Evolutionary conservation across 2,797 vertebrate species (phyloP).

Genomic region (Eidolon dupreanum): DNA sequence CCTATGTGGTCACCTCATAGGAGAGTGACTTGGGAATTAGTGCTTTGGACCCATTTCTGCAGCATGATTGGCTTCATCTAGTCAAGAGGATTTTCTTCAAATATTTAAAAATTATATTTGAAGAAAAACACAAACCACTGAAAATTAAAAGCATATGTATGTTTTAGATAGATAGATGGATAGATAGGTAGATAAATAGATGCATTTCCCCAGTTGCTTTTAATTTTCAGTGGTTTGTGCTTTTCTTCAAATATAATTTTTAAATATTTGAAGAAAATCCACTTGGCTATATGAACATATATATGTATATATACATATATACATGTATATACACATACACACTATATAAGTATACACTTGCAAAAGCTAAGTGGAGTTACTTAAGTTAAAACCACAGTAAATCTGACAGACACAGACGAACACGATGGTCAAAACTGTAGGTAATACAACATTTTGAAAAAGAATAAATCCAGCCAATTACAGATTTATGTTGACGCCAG

Average conservation of each 20-base stretch:
- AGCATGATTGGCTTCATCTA: neutral
- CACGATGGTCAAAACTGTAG: constrained; percentile 83
- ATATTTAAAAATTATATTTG: neutral
- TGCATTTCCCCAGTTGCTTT: too few relatives aligned
- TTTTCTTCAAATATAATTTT: neutral
- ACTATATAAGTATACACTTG: constrained; percentile 25
- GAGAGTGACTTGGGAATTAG: fast-evolving
- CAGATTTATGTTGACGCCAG: constrained; percentile 85
- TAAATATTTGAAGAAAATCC: neutral
- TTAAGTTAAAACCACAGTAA: constrained; percentile 85
- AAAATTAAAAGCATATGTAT: neutral
- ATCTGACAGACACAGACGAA: constrained; percentile 83
- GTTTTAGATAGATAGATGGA: too few relatives aligned
- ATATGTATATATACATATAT: neutral
- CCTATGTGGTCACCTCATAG: fast-evolving
- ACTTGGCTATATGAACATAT: neutral
- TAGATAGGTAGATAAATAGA: too few relatives aligned
- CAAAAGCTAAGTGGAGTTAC: constrained; percentile 80
- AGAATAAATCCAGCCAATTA: constrained; percentile 83
- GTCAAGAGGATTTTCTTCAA: neutral
- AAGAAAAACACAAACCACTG: neutral
- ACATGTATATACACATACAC: fast-evolving
- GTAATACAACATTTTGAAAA: constrained; percentile 84
- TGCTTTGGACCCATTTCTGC: neutral
- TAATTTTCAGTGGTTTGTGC: neutral